A percentile compares a stretch with the other conserved stretches of the same genome.
Evolutionary conservation across 2,113 vertebrate genomes (phyloP).

Genomic region (Heterotis niloticus): DNA sequence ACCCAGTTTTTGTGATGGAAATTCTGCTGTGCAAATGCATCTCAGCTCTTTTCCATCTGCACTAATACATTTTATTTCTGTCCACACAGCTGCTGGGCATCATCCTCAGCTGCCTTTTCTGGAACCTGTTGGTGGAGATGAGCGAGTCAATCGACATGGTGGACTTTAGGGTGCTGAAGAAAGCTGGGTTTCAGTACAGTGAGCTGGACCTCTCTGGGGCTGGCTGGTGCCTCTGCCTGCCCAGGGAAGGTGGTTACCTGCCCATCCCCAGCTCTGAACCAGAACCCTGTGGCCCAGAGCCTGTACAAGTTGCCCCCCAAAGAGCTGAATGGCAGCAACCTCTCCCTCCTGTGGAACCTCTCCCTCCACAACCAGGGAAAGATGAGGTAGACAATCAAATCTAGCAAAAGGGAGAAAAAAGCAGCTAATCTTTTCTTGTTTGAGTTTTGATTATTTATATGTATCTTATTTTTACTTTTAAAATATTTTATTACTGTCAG

Average conservation of each 20-base stretch:
- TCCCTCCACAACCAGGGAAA: constrained; percentile 45
- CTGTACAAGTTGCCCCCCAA: constrained; percentile 51
- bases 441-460: too few relatives aligned
- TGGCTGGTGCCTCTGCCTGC: constrained; percentile 83
- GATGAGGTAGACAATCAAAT: constrained; percentile 62
- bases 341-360: constrained; percentile 44
- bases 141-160: constrained; percentile 64
- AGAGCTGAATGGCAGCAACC: constrained; percentile 53
- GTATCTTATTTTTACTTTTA: background rate
- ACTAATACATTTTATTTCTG: background rate
- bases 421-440: background rate
- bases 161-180: constrained; percentile 66
- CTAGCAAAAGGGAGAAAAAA: constrained; percentile 48
- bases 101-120: constrained; percentile 74
- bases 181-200: constrained; percentile 53
- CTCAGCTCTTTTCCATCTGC: constrained; percentile 14
- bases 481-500: constrained; percentile 33
- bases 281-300: constrained; percentile 42
- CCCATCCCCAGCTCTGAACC: constrained; percentile 53
- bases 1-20: too few relatives aligned
- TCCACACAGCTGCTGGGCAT: constrained; percentile 70
- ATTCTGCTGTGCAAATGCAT: too few relatives aligned
- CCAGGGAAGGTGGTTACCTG: constrained; percentile 77
- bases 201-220: constrained; percentile 74
- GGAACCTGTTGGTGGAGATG: constrained; percentile 76